phyloP scores from a whole-genome alignment of 2,113 vertebrate species.

The Epinephelus cyanopodus region DNA sequence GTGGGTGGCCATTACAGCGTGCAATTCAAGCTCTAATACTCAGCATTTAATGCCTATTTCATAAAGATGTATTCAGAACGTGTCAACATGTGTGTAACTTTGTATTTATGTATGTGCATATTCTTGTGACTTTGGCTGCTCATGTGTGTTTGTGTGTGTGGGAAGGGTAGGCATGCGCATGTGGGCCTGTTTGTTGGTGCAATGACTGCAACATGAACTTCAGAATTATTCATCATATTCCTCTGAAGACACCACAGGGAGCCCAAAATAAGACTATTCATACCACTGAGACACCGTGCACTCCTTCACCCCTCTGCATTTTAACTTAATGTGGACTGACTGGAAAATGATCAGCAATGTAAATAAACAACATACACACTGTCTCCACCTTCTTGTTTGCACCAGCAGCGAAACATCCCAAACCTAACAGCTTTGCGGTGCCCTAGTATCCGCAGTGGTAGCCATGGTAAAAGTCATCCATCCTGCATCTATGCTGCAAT shows the following conservation, averaged over 20 bases:
- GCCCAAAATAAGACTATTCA: constrained; percentile 59
- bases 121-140: constrained; percentile 34
- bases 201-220: constrained; percentile 69
- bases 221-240: constrained; percentile 72
- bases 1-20: constrained; percentile 59
- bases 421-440: neutral
- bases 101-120: constrained; percentile 58
- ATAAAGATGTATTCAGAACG: constrained; percentile 62
- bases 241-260: constrained; percentile 54
- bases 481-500: constrained; percentile 35
- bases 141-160: neutral
- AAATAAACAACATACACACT: constrained; percentile 16
- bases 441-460: constrained; percentile 11
- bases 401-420: constrained; percentile 16
- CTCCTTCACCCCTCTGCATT: constrained; percentile 45
- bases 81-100: constrained; percentile 56
- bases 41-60: constrained; percentile 51
- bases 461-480: constrained; percentile 4
- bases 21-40: constrained; percentile 49
- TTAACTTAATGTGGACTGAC: constrained; percentile 21
- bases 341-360: constrained; percentile 44
- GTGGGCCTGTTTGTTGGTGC: constrained; percentile 50
- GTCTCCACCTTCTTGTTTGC: constrained; percentile 31
- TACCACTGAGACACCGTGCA: constrained; percentile 47
- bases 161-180: constrained; percentile 7